Conservation (phyloP, 2,888 invertebrate genomes). For the Leptopilina drosophilae region DNA sequence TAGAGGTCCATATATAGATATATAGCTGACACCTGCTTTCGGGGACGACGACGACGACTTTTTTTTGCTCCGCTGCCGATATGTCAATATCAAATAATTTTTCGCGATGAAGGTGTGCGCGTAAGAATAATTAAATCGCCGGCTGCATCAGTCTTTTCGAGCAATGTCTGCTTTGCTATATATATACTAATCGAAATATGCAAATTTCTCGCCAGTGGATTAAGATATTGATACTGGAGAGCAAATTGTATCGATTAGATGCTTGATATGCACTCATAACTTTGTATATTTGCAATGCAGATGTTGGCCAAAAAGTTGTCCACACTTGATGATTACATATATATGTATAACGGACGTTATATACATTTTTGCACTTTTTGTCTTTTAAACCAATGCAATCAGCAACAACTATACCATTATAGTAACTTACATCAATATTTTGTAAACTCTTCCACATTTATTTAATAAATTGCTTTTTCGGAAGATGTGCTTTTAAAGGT, state of each 20-base stretch:
- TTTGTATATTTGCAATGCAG: no score
- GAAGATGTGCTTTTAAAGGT: no score
- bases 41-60: background rate
- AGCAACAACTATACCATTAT: no score
- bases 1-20: background rate
- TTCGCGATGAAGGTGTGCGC: background rate
- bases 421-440: no score
- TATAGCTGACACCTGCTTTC: background rate
- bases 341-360: no score
- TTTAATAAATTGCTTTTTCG: no score
- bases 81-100: background rate
- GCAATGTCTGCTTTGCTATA: background rate
- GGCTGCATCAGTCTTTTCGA: background rate
- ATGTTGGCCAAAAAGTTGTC: no score
- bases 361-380: no score
- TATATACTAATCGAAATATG: background rate
- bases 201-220: background rate
- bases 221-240: background rate
- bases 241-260: constrained; percentile 1
- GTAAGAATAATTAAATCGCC: background rate
- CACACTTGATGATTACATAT: no score
- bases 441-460: no score
- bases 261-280: background rate
- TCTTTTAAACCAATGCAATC: no score
- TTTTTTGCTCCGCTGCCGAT: background rate